Base-by-base conservation (phyloP, 2,888 invertebrate species). In the Notocelia uddmanniana region DNA sequence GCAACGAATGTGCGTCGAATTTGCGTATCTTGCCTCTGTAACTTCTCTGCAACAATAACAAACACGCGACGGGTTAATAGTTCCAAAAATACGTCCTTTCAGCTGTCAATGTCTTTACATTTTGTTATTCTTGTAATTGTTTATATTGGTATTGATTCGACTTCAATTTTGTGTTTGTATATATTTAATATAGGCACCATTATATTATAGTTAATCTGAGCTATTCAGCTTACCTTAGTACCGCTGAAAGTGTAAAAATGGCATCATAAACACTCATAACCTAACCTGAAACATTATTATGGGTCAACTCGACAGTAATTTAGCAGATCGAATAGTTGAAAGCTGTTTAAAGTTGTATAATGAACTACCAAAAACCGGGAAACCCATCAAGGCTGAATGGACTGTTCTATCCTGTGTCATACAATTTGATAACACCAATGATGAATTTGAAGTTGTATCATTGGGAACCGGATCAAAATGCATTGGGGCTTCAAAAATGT, bases 381-480 rank as follows among this genome's bases (percentile, higher is more conserved):
- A 98, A 91, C 98, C 98, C 0, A 91, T 91, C 21, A 82, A 84
- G 37, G 92, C 89, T 70, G 97, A 98, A 88, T 98, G 98, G 98
- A 98, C 98, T 2, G 95, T 97, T 21, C 84, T 98, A 37, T 96
- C 98, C 0, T 96, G 96, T 75, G 93, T 98, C 55, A 93, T 98
- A 15, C 85, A 94, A 83, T 89, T 93, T 78, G 86, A 95, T 63
- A 84, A 76, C 54, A 71, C 64, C 13, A 80, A 77, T 37, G 79
- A 87, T 58, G 78, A 81, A 8, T 79, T 89, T 48, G 93, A 95
- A 83, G 95, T 98, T 3, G 95, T 98, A 31, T 95, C 98, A n/a
- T 85, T 98, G 68, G 98, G 97, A 2, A 98, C 98, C 2, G 99
- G 99, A 0, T 97, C 98, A 0, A 99, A 98, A 92, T 99, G 98